These are phyloP conservation scores for Samia ricini DNA, from an alignment of 1,140 invertebrate genomes.

Conservation along the genomic window DNA sequence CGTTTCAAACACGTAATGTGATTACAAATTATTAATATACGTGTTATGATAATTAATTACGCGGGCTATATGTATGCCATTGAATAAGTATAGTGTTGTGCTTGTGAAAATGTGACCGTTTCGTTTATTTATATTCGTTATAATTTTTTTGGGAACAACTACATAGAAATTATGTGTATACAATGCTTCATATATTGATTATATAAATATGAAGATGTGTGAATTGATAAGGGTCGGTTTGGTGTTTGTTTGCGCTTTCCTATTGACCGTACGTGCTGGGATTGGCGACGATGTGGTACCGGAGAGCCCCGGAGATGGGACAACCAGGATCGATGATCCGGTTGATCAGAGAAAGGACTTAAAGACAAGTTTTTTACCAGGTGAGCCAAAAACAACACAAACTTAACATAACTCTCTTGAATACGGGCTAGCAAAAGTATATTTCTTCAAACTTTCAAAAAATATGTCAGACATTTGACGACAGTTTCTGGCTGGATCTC, in stretches of 20 bases:
- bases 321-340: constrained; percentile 33
- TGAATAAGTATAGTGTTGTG: constrained; percentile 25
- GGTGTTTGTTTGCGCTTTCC: constrained; percentile 57
- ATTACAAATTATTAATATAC: constrained; percentile 33
- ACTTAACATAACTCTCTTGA: too few species aligned
- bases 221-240: constrained; percentile 58
- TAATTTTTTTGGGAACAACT: constrained; percentile 29
- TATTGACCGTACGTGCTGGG: constrained; percentile 41
- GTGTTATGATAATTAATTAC: constrained; percentile 17
- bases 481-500: too few species aligned
- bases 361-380: constrained; percentile 47
- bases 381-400: constrained; percentile 23
- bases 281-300: constrained; percentile 46
- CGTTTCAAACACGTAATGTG: neutral
- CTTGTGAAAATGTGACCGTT: constrained; percentile 68
- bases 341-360: constrained; percentile 41
- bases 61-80: constrained; percentile 35
- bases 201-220: constrained; percentile 51
- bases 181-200: too few species aligned
- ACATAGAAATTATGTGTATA: constrained; percentile 15
- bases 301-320: constrained; percentile 26
- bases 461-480: too few species aligned
- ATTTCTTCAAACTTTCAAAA: too few species aligned
- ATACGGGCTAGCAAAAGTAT: too few species aligned
- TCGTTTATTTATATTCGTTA: too few species aligned